phyloP scores from a whole-genome alignment of 1,140 invertebrate genomes.

The Brachionus plicatilis region DNA sequence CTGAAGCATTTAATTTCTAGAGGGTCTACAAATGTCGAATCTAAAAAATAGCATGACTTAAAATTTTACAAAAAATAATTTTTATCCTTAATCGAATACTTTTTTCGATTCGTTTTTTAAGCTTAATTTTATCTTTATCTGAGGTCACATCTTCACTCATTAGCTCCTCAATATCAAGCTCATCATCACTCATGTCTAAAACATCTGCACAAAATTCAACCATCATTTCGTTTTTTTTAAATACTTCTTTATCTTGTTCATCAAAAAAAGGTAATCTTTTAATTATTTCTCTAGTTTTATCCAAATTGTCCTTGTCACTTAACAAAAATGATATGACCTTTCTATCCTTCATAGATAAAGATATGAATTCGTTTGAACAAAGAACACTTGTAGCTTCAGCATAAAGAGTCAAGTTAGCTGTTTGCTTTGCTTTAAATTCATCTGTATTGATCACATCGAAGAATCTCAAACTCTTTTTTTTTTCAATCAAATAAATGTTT shows the following conservation, averaged over 20 bases:
- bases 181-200: slow-evolving; percentile 3
- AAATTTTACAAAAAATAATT: not conserved
- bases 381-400: not conserved
- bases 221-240: not conserved
- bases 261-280: not conserved
- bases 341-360: not conserved
- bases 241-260: not conserved
- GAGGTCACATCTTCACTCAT: not conserved
- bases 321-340: slow-evolving; percentile 5
- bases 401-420: not conserved
- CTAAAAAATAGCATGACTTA: not conserved
- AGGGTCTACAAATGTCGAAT: not conserved
- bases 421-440: not conserved
- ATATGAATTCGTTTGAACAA: not conserved
- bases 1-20: no score
- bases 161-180: not conserved
- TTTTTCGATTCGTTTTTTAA: not conserved
- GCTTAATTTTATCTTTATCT: not conserved
- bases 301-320: not conserved
- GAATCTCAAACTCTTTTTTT: not conserved
- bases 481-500: not conserved
- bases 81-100: not conserved
- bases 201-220: not conserved
- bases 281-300: not conserved
- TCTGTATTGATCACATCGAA: not conserved